These are phyloP conservation scores for Strongylocentrotus purpuratus DNA, from an alignment of 35 echinoderm and acorn worm species.

Conservation along the genomic window DNA sequence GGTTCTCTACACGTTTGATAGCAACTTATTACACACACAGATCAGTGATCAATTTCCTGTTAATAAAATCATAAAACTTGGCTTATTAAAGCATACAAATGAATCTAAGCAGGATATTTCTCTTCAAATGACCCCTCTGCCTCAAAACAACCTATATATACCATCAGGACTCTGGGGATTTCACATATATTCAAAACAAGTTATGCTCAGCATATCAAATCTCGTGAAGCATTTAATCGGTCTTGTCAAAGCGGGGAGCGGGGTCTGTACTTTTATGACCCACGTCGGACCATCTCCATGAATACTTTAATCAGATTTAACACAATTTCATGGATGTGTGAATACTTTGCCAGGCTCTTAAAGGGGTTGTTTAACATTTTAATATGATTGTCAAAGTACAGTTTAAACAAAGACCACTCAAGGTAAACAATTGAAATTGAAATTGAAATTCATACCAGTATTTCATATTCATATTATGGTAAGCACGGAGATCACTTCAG, in stretches of 20 bases:
- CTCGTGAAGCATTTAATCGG: background rate
- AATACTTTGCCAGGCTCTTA: background rate
- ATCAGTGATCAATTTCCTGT: background rate
- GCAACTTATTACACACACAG: background rate
- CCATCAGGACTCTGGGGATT: background rate
- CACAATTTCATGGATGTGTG: constrained; percentile 9
- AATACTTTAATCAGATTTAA: constrained; percentile 7
- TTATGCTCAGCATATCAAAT: background rate
- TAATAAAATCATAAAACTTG: background rate
- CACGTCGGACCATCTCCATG: background rate
- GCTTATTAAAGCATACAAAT: background rate
- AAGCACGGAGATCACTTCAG: too few relatives aligned
- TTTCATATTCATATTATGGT: too few relatives aligned
- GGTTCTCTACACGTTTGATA: background rate
- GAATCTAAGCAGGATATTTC: background rate
- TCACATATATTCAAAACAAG: background rate
- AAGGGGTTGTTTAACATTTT: background rate
- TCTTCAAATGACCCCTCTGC: background rate
- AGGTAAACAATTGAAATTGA: too few relatives aligned
- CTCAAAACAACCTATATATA: background rate
- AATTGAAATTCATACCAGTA: too few relatives aligned
- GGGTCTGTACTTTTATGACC: constrained; percentile 1
- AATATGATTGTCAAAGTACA: background rate
- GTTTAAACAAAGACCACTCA: background rate
- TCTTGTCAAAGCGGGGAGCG: background rate